Evolutionary conservation across 2,113 vertebrate species (phyloP), one percentile per base, ranked within the genome.

Genomic region (Clarias macrocephalus): DNA sequence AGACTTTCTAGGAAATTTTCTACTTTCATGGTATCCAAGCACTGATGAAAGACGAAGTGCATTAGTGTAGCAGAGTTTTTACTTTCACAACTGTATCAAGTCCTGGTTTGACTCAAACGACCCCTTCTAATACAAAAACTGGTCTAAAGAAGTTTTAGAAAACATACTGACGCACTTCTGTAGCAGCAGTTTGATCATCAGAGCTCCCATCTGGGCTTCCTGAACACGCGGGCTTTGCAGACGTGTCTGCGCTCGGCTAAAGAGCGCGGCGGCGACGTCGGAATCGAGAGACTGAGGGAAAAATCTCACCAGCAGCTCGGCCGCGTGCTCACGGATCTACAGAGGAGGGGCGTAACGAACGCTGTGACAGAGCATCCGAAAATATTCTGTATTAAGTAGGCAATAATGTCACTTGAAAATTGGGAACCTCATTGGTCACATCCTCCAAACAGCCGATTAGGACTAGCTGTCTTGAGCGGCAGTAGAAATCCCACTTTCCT

Each of bases 361-460:
- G n/a, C 3, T 15, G 57, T 62, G 16, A 42, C 21, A 37, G 28
- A 10, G 30, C 77, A 30, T 56, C 52, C 15, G 56, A 23, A 75
- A 76, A 11, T 54, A 25, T 76, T 52, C 73, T 76, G 21, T 76
- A 56, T 25, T 25, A 76, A 15, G 12, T 42, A 23, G 63, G 7
- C 59, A 65, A 23, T 11, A 63, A 28, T 12, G 25, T 25, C 48
- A 1, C 48, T 19, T 72, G 5, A 0, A 72, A 70, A 6, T 48
- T 19, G 25, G 21, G 52, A 87, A n/a, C 97, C 96, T 98, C 97
- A 0, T 97, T 97, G 16, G 97, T 98, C 81, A 94, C 94, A 93
- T 98, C 97, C 89, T 96, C 95, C 65, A 98, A 92, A 89, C 96
- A 97, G 91, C 95, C 94, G 91, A 98, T 92, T 59, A 98, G 93